A percentile compares a stretch with the other conserved stretches of the same genome.
phyloP scores from a whole-genome alignment of 2,888 invertebrate genomes.

The Metallyticus violacea region DNA sequence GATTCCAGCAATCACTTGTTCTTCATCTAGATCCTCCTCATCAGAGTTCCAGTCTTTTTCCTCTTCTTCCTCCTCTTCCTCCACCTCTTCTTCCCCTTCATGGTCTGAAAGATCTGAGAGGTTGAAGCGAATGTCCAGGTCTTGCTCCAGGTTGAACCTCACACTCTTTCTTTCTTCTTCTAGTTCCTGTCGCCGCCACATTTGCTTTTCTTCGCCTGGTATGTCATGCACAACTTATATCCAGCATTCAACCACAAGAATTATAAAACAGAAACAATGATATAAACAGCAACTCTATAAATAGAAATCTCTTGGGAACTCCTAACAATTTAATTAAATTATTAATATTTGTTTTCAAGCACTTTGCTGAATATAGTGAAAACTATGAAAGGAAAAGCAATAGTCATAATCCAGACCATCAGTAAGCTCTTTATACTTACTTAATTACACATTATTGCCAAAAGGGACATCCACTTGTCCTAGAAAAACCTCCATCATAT shows the following conservation, averaged over 20 bases:
- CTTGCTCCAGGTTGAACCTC: conserved; percentile 58
- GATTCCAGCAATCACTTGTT: conserved; percentile 42
- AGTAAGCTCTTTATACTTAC: too few relatives aligned
- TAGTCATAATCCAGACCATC: too few relatives aligned
- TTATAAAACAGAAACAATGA: not conserved
- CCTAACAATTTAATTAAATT: not conserved
- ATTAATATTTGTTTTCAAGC: not conserved
- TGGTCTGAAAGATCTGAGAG: conserved; percentile 42
- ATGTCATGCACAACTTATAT: not conserved
- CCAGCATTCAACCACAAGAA: not conserved
- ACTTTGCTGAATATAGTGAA: too few relatives aligned
- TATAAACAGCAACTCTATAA: not conserved
- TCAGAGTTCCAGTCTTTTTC: conserved; percentile 35
- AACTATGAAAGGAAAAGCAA: too few relatives aligned
- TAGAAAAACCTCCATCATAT: too few relatives aligned
- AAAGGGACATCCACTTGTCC: too few relatives aligned
- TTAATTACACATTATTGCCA: too few relatives aligned
- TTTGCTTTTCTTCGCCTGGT: conserved; percentile 32
- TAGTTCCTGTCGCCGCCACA: conserved; percentile 45
- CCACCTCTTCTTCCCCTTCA: conserved; percentile 36
- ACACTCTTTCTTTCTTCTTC: conserved; percentile 79
- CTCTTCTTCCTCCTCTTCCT: conserved; percentile 40
- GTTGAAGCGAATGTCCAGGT: conserved; percentile 43
- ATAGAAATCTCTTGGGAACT: not conserved
- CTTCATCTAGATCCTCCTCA: conserved; percentile 33